These are phyloP conservation scores for Chrysolina americana DNA, from an alignment of 2,888 invertebrate genomes.

Conservation along the genomic window DNA sequence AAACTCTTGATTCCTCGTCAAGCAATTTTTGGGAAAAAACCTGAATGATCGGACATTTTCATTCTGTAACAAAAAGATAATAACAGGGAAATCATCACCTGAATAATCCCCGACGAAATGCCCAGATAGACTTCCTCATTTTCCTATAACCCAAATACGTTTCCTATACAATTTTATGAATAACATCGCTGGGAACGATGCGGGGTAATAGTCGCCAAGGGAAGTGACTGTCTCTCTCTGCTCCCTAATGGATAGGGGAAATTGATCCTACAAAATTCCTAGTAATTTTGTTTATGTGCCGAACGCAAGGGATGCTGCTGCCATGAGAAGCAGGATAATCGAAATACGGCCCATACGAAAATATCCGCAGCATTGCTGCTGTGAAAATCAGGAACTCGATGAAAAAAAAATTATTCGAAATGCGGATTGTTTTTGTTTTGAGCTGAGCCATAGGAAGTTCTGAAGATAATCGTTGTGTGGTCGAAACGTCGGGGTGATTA, in stretches of 20 bases:
- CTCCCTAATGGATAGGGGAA: constrained; percentile 50
- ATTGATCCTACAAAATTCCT: constrained; percentile 65
- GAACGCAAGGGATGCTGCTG: constrained; percentile 56
- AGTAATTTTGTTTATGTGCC: constrained; percentile 64
- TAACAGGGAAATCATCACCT: background rate
- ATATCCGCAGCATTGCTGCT: constrained; percentile 11
- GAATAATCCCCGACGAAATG: background rate
- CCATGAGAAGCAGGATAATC: constrained; percentile 53
- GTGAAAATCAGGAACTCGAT: background rate
- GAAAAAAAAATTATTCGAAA: background rate
- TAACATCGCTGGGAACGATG: constrained; percentile 51
- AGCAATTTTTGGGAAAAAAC: too few species aligned
- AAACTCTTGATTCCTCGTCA: too few species aligned
- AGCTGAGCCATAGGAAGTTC: background rate
- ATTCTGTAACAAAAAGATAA: background rate
- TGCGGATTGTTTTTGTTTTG: background rate
- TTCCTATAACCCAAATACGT: constrained; percentile 49
- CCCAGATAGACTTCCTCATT: constrained; percentile 4
- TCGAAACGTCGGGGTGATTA: too few species aligned
- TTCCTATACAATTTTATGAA: constrained; percentile 59
- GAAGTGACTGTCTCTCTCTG: constrained; percentile 53
- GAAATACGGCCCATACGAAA: constrained; percentile 51
- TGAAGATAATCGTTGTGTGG: too few species aligned
- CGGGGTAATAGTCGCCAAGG: constrained; percentile 61
- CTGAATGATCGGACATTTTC: too few species aligned